Percentiles rank a stretch among this genome's conserved stretches.
Conservation (phyloP, 1,140 invertebrate genomes). For the Leguminivora glycinivorella region DNA sequence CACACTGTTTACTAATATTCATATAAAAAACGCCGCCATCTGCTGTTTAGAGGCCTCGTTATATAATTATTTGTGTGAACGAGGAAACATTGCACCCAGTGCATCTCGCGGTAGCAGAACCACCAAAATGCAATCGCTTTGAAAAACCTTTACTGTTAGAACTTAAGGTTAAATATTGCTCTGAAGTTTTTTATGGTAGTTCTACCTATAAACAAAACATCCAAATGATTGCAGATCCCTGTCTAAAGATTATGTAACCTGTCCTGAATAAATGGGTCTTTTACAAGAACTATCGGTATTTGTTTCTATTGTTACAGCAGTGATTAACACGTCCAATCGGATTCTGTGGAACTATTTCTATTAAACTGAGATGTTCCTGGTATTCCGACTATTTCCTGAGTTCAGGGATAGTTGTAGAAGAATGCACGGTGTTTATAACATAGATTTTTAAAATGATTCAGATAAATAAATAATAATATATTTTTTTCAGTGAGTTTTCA, state of each 20-base stretch:
- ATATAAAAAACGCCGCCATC: slow-evolving; percentile 69
- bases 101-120: slow-evolving; percentile 7
- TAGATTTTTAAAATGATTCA: too few relatives aligned
- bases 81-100: slow-evolving; percentile 35
- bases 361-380: background rate
- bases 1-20: slow-evolving; percentile 66
- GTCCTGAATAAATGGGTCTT: background rate
- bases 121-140: background rate
- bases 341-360: background rate
- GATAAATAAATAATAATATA: too few relatives aligned
- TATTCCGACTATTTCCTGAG: background rate
- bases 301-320: background rate
- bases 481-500: too few relatives aligned
- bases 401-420: background rate
- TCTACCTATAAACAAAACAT: background rate
- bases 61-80: slow-evolving; percentile 70
- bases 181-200: background rate
- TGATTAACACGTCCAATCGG: background rate
- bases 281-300: background rate
- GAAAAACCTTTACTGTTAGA: background rate
- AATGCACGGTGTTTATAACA: background rate
- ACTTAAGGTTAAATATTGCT: background rate
- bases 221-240: slow-evolving; percentile 6
- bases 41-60: slow-evolving; percentile 53
- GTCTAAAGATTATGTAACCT: slow-evolving; percentile 12